Conservation (phyloP, 2,113 vertebrate genomes). For the Emydura subglobosa region DNA sequence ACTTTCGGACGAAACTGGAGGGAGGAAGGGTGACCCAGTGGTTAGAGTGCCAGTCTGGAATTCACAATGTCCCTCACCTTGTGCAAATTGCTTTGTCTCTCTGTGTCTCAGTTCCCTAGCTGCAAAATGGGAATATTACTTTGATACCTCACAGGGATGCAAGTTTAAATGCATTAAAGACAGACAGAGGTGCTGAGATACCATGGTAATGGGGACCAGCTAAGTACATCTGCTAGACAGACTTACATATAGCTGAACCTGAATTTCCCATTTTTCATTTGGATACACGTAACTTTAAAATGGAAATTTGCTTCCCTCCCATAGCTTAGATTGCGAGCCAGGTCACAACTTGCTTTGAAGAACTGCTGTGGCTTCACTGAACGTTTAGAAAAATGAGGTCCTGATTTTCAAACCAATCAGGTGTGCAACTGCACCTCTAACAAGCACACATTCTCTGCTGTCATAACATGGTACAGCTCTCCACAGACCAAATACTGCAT, state of each 20-base stretch:
- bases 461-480: neutral
- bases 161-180: neutral
- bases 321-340: rapidly evolving
- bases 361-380: neutral
- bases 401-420: rapidly evolving
- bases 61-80: neutral
- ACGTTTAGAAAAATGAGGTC: neutral
- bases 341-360: neutral
- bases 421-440: rapidly evolving
- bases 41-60: neutral
- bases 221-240: neutral
- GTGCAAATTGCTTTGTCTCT: neutral
- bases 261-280: neutral
- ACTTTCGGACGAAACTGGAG: neutral
- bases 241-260: neutral
- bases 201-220: neutral
- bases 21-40: neutral
- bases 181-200: neutral
- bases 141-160: neutral
- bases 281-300: neutral
- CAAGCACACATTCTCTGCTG: rapidly evolving
- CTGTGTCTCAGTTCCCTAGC: neutral
- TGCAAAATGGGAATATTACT: neutral
- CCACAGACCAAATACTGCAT: rapidly evolving
- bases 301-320: neutral